phyloP scores from a whole-genome alignment of 2,113 vertebrate genomes.

The Fulica atra region DNA sequence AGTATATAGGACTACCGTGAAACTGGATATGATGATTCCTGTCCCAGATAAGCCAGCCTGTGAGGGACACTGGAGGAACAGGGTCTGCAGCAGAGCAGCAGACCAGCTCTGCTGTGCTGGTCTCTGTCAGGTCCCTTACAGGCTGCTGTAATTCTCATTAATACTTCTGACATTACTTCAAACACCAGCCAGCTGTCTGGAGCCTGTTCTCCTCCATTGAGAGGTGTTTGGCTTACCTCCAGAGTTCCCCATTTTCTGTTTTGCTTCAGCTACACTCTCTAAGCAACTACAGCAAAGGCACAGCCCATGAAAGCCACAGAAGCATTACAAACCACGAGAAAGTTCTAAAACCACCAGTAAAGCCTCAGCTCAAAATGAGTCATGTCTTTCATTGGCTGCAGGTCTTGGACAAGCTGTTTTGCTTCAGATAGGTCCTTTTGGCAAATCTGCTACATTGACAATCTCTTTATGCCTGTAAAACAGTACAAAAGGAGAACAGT shows the following conservation, averaged over 20 bases:
- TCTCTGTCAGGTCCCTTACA: neutral
- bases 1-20: rapidly evolving
- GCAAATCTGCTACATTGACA: neutral
- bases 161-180: neutral
- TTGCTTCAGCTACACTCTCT: neutral
- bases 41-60: neutral
- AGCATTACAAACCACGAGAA: neutral
- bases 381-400: neutral
- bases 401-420: neutral
- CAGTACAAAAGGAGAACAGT: neutral
- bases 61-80: neutral
- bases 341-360: neutral
- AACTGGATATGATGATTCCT: neutral
- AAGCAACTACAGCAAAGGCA: neutral
- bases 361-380: neutral
- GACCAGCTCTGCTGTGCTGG: neutral
- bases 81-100: neutral
- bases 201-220: neutral
- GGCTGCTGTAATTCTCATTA: neutral
- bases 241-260: neutral
- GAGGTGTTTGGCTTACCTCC: neutral
- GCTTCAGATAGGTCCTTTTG: neutral
- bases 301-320: neutral
- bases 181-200: neutral
- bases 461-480: neutral